phyloP scores from a whole-genome alignment of 1,140 invertebrate species.

The Uloborus diversus region DNA sequence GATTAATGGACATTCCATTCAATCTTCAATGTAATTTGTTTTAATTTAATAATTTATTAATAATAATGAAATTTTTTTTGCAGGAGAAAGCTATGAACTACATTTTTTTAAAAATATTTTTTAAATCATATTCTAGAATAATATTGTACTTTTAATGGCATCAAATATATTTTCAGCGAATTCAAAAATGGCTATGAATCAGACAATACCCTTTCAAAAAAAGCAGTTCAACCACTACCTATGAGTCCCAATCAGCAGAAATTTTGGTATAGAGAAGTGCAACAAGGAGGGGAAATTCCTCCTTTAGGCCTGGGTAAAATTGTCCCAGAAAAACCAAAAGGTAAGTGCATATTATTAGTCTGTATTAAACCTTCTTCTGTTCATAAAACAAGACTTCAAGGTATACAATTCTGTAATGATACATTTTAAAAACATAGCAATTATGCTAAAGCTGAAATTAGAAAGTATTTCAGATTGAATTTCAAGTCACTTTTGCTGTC shows the following conservation, averaged over 20 bases:
- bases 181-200: slow-evolving; percentile 78
- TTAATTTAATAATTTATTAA: not conserved
- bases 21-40: not conserved
- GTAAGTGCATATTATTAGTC: slow-evolving; percentile 67
- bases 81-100: not conserved
- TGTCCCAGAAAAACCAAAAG: slow-evolving; percentile 86
- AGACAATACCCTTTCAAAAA: slow-evolving; percentile 77
- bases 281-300: slow-evolving; percentile 90
- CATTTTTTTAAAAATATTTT: not conserved
- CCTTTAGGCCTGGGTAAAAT: slow-evolving; percentile 86
- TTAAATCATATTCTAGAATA: not conserved
- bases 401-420: too few species aligned
- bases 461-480: too few species aligned
- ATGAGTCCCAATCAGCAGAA: slow-evolving; percentile 76
- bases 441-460: too few species aligned
- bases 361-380: not conserved
- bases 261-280: slow-evolving; percentile 83
- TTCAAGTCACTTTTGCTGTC: too few species aligned
- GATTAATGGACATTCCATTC: not conserved
- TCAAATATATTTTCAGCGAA: slow-evolving; percentile 24
- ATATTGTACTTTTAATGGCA: not conserved
- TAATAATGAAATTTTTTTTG: not conserved
- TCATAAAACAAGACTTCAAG: too few species aligned
- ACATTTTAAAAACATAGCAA: too few species aligned
- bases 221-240: slow-evolving; percentile 70